Percentiles rank a stretch among this genome's conserved stretches.
phyloP scores from a whole-genome alignment of 2,888 invertebrate genomes.

The Phyto melanocephala region DNA sequence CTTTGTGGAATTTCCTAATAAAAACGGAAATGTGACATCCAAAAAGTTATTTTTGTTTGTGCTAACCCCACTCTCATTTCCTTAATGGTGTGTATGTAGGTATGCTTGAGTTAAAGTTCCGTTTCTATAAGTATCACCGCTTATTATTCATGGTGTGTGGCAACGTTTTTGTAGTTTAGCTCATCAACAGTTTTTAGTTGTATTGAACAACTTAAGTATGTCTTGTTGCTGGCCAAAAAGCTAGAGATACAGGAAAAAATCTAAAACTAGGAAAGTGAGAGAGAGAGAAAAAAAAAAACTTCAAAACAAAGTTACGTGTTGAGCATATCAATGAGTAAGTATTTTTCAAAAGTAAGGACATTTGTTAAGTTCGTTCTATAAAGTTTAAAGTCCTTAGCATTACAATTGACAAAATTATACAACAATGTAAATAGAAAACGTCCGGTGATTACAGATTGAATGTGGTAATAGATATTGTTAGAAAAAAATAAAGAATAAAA shows the following conservation, averaged over 20 bases:
- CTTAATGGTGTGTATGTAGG: neutral
- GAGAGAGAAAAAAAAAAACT: conserved; percentile 10
- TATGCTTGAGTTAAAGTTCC: neutral
- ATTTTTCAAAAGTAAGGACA: neutral
- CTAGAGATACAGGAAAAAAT: neutral
- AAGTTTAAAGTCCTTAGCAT: neutral
- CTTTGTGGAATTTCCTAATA: conserved; percentile 12
- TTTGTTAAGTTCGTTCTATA: neutral
- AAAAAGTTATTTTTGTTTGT: neutral
- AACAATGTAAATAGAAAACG: conserved; percentile 1
- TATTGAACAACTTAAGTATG: conserved; percentile 30
- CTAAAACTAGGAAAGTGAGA: neutral
- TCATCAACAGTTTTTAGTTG: conserved; percentile 56
- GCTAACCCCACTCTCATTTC: neutral
- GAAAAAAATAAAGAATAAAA: no score
- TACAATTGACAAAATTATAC: conserved; percentile 31
- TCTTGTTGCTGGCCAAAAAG: conserved; percentile 15
- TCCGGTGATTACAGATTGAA: neutral
- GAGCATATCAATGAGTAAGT: conserved; percentile 30
- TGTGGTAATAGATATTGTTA: conserved; percentile 2
- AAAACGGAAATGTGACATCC: conserved; percentile 39
- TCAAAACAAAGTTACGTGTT: conserved; percentile 47
- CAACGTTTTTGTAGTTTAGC: conserved; percentile 34
- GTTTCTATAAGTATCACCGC: neutral
- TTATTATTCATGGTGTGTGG: conserved; percentile 37